Base-by-base conservation (phyloP, 2,113 vertebrate species). In the Leptosomus discolor region DNA sequence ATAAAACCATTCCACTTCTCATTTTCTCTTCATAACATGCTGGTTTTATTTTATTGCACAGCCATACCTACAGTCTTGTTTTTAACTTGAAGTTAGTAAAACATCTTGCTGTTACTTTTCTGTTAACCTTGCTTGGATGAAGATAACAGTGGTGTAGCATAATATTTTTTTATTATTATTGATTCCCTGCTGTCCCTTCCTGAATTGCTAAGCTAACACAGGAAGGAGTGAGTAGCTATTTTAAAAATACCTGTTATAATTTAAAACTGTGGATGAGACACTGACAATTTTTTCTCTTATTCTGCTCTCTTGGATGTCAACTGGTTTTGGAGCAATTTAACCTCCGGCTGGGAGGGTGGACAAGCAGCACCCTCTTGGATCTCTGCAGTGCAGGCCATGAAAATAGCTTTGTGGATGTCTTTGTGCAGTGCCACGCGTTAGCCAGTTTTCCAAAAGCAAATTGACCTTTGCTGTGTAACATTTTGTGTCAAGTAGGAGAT, bases 201-300 rank as follows among this genome's bases (percentile, higher is more conserved):
- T 73, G 50, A 92, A 95, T 85, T 97, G 67, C 87, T 50, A 90
- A 92, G 69, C 65, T 90, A 84, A 90, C 91, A 63, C 43, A 71
- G 61, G 84, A 65, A 87, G 50, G 43, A 83, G 68, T 15, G 67
- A 93, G 91, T n/a, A 77, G 91, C 93, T 97, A 69, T 95, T 97
- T 97, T 91, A 20, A 96, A 97, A 96, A 94, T 89, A 93, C 90
- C 90, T 91, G 80, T 94, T 93, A 88, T 83, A 93, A 91, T 91
- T 96, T 95, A 94, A 96, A 97, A 74, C 70, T 46, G 73, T 70
- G 85, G 91, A 74, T 91, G 94, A 85, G 74, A 76, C 50, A 67
- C 68, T 74, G 93, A 68, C 83, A 91, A 61, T 93, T 97, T 97
- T n/a, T 93, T 83, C 51, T 86, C 71, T 88, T 69, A 50, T n/a